These are phyloP conservation scores for Leucoptera coffeella DNA, from an alignment of 2,888 invertebrate species.

Conservation along the genomic window DNA sequence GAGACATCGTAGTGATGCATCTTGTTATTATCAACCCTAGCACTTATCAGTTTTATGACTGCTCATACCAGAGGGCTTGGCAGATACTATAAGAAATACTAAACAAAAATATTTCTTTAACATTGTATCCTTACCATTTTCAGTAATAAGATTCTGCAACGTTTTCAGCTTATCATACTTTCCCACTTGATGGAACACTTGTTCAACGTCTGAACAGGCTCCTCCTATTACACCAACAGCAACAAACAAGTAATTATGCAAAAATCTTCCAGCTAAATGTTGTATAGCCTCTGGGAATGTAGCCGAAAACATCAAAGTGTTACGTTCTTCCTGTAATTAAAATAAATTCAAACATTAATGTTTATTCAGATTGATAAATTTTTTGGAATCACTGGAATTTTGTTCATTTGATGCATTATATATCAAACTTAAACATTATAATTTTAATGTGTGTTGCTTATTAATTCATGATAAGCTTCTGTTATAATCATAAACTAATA, in stretches of 20 bases:
- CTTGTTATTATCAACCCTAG: no score
- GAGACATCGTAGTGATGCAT: no score
- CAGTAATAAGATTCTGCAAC: constrained; percentile 61
- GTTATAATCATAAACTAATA: not conserved
- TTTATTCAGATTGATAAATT: no score
- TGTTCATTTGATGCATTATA: no score
- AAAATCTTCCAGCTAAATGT: constrained; percentile 69
- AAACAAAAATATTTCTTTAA: constrained; percentile 3
- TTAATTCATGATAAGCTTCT: not conserved
- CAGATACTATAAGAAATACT: constrained; percentile 2
- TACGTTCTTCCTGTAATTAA: constrained; percentile 63
- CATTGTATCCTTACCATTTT: constrained; percentile 43
- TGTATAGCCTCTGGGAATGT: constrained; percentile 99
- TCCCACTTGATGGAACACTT: constrained; percentile 63
- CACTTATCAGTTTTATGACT: no score
- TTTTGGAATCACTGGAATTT: no score
- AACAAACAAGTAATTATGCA: constrained; percentile 77
- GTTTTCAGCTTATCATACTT: constrained; percentile 70
- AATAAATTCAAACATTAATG: no score
- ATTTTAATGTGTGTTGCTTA: not conserved
- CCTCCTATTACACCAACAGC: constrained; percentile 90
- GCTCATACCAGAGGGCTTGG: not conserved
- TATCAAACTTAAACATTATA: not conserved
- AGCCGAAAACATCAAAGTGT: constrained; percentile 99
- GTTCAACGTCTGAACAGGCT: constrained; percentile 86